Evolutionary conservation across 2,888 invertebrate species (phyloP).

Genomic region (Synanthedon formicaeformis): DNA sequence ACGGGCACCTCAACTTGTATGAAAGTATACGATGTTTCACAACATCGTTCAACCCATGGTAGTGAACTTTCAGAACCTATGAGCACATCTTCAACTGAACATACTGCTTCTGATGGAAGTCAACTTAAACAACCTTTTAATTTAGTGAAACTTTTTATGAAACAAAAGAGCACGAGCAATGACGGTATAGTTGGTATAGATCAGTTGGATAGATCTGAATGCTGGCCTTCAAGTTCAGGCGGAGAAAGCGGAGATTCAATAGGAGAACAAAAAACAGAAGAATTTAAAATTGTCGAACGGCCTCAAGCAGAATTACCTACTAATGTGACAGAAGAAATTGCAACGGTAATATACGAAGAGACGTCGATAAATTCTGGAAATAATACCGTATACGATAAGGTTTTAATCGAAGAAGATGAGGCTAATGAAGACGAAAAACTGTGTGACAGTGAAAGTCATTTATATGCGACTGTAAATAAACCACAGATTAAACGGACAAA

Average conservation of each 20-base stretch:
- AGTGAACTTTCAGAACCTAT: conserved; percentile 66
- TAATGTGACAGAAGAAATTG: conserved; percentile 55
- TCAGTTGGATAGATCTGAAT: conserved; percentile 78
- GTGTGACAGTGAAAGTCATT: conserved; percentile 50
- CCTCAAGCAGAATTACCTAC: conserved; percentile 69
- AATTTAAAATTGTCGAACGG: conserved; percentile 36
- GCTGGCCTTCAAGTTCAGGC: conserved; percentile 79
- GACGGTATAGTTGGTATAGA: conserved; percentile 82
- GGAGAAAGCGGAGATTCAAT: conserved; percentile 73
- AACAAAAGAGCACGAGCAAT: conserved; percentile 86
- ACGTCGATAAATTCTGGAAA: conserved; percentile 35
- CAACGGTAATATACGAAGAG: conserved; percentile 50
- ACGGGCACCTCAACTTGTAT: conserved; percentile 53
- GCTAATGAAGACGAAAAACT: conserved; percentile 49
- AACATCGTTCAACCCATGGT: conserved; percentile 48
- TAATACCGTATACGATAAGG: conserved; percentile 59
- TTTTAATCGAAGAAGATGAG: conserved; percentile 61
- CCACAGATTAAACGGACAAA: conserved; percentile 53
- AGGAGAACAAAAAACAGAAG: conserved; percentile 49
- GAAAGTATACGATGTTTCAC: conserved; percentile 64
- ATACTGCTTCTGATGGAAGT: conserved; percentile 59
- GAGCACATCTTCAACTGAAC: conserved; percentile 66
- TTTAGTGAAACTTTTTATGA: conserved; percentile 89
- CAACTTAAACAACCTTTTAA: conserved; percentile 80
- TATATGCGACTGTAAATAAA: conserved; percentile 64